phyloP scores from a whole-genome alignment of 2,113 vertebrate genomes.

The Rhabdornis inornatus region DNA sequence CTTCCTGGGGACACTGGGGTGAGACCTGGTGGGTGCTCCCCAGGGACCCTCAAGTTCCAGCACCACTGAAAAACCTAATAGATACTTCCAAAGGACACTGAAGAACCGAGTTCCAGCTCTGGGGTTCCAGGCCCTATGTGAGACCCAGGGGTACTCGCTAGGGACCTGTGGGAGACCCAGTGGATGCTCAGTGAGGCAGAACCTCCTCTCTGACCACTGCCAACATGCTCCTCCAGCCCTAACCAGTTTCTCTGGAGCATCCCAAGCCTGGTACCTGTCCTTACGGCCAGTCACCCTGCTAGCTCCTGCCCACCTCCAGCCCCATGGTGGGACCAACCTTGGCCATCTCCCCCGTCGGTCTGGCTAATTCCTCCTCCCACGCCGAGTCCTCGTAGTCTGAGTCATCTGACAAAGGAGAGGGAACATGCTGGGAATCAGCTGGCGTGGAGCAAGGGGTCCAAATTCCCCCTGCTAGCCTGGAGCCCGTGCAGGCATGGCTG shows the following conservation, averaged over 20 bases:
- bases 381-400: conserved; percentile 17
- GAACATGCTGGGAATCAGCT: not conserved
- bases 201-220: not conserved
- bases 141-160: not conserved
- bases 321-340: not conserved
- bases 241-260: not conserved
- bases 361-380: not conserved
- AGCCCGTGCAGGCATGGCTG: not conserved
- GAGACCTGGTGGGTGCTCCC: not conserved
- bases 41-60: not conserved
- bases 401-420: conserved; percentile 23
- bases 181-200: not conserved
- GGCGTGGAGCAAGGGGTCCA: not conserved
- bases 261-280: not conserved
- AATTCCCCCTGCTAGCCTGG: not conserved
- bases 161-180: not conserved
- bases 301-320: not conserved
- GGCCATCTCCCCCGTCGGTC: not conserved
- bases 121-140: not conserved
- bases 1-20: not conserved
- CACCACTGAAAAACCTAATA: not conserved
- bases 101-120: not conserved
- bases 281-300: not conserved
- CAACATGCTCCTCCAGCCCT: not conserved
- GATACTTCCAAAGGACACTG: not conserved